Base-by-base conservation (phyloP, 2,888 invertebrate genomes). In the Brachyopa scutellaris region DNA sequence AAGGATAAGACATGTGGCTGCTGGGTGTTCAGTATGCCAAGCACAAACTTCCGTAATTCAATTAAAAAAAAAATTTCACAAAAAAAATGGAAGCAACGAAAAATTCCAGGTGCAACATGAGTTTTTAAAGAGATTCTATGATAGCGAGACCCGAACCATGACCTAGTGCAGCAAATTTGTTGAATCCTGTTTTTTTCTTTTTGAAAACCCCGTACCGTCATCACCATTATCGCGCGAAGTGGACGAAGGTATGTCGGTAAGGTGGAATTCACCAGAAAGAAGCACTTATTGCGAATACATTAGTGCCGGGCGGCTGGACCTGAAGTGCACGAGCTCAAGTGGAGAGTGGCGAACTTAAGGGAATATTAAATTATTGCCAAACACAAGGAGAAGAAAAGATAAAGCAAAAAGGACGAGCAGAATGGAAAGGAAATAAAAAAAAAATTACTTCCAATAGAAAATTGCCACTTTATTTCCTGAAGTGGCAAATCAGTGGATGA, bases 271-370 rank as follows among this genome's bases (percentile, higher is more conserved):
- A 8, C 66, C 21, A 49, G 38, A 40, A 69, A 72, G 72, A 72
- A 82, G 70, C 66, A 82, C 82, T 77, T 82, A 82, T 82, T 82
- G 66, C 70, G 82, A 82, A 77, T 77, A 77, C 77, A 82, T 82
- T 82, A 82, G 66, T 70, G 57, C 51, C 33, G 31, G n/a, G 19
- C 13, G 42, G 53, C 29, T 15, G 29, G 33, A 23, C n/a, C n/a
- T 13, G 31, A 9, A 33, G 82, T 55, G 61, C 77, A 82, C 64
- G 70, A 64, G 53, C 62, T 64, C 66, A 70, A 70, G 77, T 77
- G 53, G 15, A 72, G 70, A 61, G 26, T 38, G 53, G 23, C 42
- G 51, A 77, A 72, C 77, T 77, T 72, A 55, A 77, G 70, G 59
- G 77, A 72, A 82, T 82, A 77, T 82, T 82, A 77, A 82, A 82